These are phyloP conservation scores for Hydraecia micacea DNA, from an alignment of 2,888 invertebrate genomes.

Conservation along the genomic window DNA sequence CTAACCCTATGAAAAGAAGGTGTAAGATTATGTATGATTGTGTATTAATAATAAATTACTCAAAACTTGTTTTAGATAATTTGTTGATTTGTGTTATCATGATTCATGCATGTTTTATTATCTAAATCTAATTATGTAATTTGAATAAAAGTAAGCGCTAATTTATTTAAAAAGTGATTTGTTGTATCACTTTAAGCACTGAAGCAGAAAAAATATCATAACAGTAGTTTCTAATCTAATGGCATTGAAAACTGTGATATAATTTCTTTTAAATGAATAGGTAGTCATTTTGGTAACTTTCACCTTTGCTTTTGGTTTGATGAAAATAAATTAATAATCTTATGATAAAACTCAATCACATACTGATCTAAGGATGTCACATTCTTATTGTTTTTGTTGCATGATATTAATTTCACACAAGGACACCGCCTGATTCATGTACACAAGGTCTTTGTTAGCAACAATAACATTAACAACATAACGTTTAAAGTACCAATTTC, in stretches of 20 bases:
- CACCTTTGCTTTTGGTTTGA: not conserved
- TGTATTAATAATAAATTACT: not conserved
- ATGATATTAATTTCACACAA: constrained; percentile 32
- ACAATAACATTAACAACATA: constrained; percentile 18
- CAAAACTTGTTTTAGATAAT: not conserved
- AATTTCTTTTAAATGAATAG: not conserved
- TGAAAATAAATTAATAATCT: not conserved
- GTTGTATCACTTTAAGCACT: not conserved
- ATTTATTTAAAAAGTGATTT: not conserved
- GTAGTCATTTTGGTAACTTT: constrained; percentile 30
- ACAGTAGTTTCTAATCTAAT: constrained; percentile 1
- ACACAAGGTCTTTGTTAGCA: constrained; percentile 1
- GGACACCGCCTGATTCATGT: constrained; percentile 27
- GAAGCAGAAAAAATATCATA: not conserved
- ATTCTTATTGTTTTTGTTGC: constrained; percentile 22
- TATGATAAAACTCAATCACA: not conserved
- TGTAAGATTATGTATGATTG: too few species aligned
- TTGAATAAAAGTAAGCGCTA: too few species aligned
- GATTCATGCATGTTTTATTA: not conserved
- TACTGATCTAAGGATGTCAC: not conserved
- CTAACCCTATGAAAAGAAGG: not conserved
- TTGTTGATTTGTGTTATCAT: constrained; percentile 1
- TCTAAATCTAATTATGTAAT: not conserved
- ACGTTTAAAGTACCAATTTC: constrained; percentile 11
- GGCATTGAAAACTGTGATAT: not conserved